Percentiles rank a stretch among this genome's conserved stretches.
These are phyloP conservation scores for Chrosomus eos DNA, from an alignment of 2,797 vertebrate species.

Conservation along the genomic window DNA sequence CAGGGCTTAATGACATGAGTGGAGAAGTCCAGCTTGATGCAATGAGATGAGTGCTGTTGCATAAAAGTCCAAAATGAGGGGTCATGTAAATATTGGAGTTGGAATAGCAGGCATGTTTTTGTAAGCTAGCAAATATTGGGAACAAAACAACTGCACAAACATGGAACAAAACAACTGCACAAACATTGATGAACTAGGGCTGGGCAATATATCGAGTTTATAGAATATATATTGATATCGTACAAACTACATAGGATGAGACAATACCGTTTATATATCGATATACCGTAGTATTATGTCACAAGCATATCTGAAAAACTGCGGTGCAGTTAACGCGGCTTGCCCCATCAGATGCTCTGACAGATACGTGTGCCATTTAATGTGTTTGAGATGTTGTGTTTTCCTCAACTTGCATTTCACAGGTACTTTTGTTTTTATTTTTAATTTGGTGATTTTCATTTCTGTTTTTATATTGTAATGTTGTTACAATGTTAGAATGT, in stretches of 20 bases:
- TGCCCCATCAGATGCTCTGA: not conserved
- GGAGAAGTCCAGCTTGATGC: conserved; percentile 59
- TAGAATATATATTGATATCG: too few species aligned
- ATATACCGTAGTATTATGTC: not conserved
- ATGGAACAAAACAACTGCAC: not conserved
- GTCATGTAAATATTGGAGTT: conserved; percentile 18
- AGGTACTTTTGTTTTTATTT: not conserved
- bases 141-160: conserved; percentile 15
- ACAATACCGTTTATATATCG: not conserved
- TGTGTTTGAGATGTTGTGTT: not conserved
- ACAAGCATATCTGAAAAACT: not conserved
- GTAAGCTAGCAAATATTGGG: conserved; percentile 4
- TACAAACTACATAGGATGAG: not conserved
- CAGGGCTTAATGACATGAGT: conserved; percentile 81
- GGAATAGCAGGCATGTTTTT: not conserved
- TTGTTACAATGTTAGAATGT: not conserved
- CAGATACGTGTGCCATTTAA: not conserved
- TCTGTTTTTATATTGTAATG: not conserved
- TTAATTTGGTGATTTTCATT: not conserved
- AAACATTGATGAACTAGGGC: not conserved
- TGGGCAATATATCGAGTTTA: not conserved
- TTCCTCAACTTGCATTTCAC: not conserved
- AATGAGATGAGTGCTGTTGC: not conserved
- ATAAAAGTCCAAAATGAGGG: conserved; percentile 27
- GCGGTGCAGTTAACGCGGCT: not conserved